Conservation (phyloP, 2,888 invertebrate species). For the Pharmacophagus antenor region DNA sequence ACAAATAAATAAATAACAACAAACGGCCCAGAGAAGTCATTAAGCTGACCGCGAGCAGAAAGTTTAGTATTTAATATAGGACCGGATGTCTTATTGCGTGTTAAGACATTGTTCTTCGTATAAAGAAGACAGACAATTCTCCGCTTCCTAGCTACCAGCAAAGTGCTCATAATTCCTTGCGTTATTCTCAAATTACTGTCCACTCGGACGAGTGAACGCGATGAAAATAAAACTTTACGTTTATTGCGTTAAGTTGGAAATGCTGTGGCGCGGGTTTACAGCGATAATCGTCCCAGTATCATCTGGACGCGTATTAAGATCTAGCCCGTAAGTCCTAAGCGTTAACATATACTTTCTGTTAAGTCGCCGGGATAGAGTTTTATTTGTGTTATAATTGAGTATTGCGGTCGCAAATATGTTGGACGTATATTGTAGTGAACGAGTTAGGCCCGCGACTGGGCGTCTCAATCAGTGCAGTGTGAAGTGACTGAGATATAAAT, state of each 20-base stretch:
- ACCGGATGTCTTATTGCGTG: slow-evolving; percentile 23
- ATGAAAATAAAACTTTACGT: not conserved
- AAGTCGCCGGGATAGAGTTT: slow-evolving; percentile 14
- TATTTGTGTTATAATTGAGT: slow-evolving; percentile 27
- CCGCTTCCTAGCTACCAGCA: slow-evolving; percentile 8
- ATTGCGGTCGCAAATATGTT: slow-evolving; percentile 19
- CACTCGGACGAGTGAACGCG: not conserved
- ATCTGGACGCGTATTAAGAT: slow-evolving; percentile 27
- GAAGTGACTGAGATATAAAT: not conserved
- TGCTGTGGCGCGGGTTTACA: not conserved
- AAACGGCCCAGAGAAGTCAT: slow-evolving; percentile 23
- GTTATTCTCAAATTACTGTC: slow-evolving; percentile 31
- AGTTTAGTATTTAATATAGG: slow-evolving; percentile 26
- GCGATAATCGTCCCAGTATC: slow-evolving; percentile 23
- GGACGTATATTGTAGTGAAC: slow-evolving; percentile 13
- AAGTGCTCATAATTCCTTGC: slow-evolving; percentile 28
- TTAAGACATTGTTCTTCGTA: slow-evolving; percentile 28
- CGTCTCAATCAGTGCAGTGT: slow-evolving; percentile 12
- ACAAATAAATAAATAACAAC: slow-evolving; percentile 26
- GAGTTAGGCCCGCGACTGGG: slow-evolving; percentile 10
- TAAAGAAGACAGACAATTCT: slow-evolving; percentile 27
- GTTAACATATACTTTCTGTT: slow-evolving; percentile 30
- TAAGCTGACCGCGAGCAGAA: slow-evolving; percentile 23
- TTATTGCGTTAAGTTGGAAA: not conserved
- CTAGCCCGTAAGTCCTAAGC: slow-evolving; percentile 28